Conservation (phyloP, 1,140 invertebrate species). For the Euwallacea fornicatus region DNA sequence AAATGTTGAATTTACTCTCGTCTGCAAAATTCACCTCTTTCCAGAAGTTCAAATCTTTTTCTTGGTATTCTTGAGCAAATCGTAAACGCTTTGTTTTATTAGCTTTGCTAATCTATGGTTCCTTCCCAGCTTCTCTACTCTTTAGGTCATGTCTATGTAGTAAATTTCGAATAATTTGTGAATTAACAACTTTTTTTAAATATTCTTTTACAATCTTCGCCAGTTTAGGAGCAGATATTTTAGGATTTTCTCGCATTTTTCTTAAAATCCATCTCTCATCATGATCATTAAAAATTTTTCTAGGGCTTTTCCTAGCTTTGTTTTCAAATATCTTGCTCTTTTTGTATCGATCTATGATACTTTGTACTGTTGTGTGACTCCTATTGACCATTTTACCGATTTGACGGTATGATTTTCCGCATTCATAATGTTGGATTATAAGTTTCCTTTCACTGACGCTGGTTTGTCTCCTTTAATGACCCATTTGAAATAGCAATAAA, state of each 20-base stretch:
- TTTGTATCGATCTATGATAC: background rate
- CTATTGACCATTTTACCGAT: background rate
- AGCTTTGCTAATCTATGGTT: too few relatives aligned
- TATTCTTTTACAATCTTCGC: too few relatives aligned
- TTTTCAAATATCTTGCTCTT: background rate
- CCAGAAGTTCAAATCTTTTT: background rate
- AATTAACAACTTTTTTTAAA: too few relatives aligned
- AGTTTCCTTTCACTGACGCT: too few relatives aligned
- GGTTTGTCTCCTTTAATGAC: too few relatives aligned
- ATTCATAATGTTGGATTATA: too few relatives aligned
- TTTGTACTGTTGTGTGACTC: background rate
- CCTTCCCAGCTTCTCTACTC: background rate
- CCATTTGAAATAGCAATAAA: background rate
- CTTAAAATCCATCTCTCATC: background rate
- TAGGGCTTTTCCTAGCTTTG: background rate
- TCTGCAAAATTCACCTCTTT: background rate
- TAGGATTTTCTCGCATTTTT: too few relatives aligned
- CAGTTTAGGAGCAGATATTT: too few relatives aligned
- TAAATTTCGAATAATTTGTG: background rate
- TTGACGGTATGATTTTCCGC: background rate
- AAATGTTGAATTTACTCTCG: too few relatives aligned
- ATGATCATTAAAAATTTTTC: slow-evolving; percentile 3
- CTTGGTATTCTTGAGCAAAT: background rate
- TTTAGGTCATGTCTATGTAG: background rate
- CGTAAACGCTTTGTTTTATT: background rate